These are phyloP conservation scores for Bubo scandiacus DNA, from an alignment of 2,113 vertebrate species.

Conservation along the genomic window DNA sequence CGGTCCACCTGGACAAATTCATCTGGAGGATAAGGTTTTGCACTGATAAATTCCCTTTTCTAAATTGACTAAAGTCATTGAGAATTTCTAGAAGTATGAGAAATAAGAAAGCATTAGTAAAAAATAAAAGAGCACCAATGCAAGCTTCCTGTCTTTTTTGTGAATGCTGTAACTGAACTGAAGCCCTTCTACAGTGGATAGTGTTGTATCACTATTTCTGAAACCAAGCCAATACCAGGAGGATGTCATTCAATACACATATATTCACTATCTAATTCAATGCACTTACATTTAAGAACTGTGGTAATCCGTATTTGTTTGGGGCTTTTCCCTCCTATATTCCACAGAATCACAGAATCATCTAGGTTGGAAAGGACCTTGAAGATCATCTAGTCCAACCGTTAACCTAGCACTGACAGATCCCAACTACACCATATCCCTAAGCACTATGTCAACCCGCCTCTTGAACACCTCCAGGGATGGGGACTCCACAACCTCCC, in stretches of 20 bases:
- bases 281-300: not conserved
- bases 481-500: too few relatives aligned
- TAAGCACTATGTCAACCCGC: too few relatives aligned
- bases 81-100: not conserved
- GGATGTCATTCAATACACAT: not conserved
- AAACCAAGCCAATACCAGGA: not conserved
- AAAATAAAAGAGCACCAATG: not conserved
- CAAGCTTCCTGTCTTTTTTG: not conserved
- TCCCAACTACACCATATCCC: too few relatives aligned
- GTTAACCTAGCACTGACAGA: too few relatives aligned
- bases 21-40: not conserved
- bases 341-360: not conserved
- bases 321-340: too few relatives aligned
- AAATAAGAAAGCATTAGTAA: not conserved
- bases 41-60: not conserved
- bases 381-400: too few relatives aligned
- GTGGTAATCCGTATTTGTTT: not conserved
- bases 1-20: rapidly evolving
- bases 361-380: too few relatives aligned
- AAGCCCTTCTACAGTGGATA: not conserved
- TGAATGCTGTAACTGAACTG: not conserved
- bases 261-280: not conserved
- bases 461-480: too few relatives aligned
- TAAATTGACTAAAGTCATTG: not conserved
- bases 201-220: not conserved